A percentile compares a stretch with the other conserved stretches of the same genome.
phyloP scores from a whole-genome alignment of 2,888 invertebrate genomes.

The Linnaemya vulpina region DNA sequence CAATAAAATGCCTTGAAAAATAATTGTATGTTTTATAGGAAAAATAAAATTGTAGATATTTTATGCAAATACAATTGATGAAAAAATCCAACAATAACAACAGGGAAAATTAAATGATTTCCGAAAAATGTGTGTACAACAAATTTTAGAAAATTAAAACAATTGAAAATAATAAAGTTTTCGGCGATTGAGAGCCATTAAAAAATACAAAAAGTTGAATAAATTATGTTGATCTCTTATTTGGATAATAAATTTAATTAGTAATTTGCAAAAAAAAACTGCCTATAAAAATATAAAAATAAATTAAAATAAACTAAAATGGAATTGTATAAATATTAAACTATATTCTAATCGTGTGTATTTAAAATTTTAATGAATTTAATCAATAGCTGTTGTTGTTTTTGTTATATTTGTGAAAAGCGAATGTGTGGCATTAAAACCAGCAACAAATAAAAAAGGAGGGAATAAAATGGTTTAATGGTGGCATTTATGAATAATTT shows the following conservation, averaged over 20 bases:
- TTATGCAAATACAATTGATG: constrained; percentile 61
- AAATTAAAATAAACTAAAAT: neutral
- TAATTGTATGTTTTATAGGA: constrained; percentile 35
- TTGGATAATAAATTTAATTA: constrained; percentile 71
- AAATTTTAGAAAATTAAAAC: constrained; percentile 50
- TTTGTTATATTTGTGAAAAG: neutral
- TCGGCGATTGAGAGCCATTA: constrained; percentile 52
- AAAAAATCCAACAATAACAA: constrained; percentile 48
- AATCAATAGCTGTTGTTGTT: constrained; percentile 52
- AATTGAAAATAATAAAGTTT: constrained; percentile 62
- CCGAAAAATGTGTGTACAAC: constrained; percentile 10
- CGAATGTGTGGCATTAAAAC: constrained; percentile 21
- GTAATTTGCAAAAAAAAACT: constrained; percentile 41
- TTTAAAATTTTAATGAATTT: constrained; percentile 65
- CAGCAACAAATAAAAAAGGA: constrained; percentile 25
- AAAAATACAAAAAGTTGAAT: constrained; percentile 44
- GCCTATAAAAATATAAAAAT: constrained; percentile 2
- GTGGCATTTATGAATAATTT: constrained; percentile 53
- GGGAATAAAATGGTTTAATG: constrained; percentile 40
- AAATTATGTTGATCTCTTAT: constrained; percentile 69
- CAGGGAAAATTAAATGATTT: constrained; percentile 40
- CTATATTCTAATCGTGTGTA: constrained; percentile 58
- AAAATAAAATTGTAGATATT: constrained; percentile 68
- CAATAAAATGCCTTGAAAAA: constrained; percentile 24
- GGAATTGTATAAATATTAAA: constrained; percentile 47